Percentiles rank a stretch among this genome's conserved stretches.
Conservation (phyloP, 2,797 vertebrate species). For the Acipenser ruthenus region DNA sequence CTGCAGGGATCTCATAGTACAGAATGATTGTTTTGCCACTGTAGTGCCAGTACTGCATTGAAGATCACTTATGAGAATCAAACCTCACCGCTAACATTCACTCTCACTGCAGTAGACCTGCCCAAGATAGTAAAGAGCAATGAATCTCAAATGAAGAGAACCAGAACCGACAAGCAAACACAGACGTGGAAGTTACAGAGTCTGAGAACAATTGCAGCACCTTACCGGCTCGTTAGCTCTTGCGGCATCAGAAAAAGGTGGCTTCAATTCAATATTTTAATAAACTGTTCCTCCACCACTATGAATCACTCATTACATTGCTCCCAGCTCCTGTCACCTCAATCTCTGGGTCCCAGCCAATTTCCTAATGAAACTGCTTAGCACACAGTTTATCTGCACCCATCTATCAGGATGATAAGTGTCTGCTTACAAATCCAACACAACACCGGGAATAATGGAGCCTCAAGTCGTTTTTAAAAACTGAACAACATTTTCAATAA, state of each 20-base stretch:
- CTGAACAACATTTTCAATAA: conserved; percentile 1
- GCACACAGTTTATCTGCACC: background rate
- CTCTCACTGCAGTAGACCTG: too few species aligned
- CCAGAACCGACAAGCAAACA: background rate
- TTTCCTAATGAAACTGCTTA: background rate
- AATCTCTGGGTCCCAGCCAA: background rate
- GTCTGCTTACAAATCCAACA: conserved; percentile 1
- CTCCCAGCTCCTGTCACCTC: background rate
- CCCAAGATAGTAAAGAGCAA: too few species aligned
- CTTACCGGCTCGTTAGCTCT: background rate
- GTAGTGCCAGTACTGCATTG: too few species aligned
- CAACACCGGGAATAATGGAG: background rate
- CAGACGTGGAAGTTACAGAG: background rate
- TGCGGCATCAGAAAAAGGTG: background rate
- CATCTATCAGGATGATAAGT: conserved; percentile 1
- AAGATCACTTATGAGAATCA: too few species aligned
- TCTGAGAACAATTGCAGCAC: background rate
- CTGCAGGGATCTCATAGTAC: too few species aligned
- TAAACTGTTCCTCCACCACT: background rate
- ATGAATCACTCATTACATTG: background rate
- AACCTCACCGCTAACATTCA: too few species aligned
- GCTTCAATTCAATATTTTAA: background rate
- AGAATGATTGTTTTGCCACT: too few species aligned
- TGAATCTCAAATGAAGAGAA: background rate
- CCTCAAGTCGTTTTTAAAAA: background rate